Conservation (phyloP, 2,888 invertebrate genomes). For the Cremastinae sp. region DNA sequence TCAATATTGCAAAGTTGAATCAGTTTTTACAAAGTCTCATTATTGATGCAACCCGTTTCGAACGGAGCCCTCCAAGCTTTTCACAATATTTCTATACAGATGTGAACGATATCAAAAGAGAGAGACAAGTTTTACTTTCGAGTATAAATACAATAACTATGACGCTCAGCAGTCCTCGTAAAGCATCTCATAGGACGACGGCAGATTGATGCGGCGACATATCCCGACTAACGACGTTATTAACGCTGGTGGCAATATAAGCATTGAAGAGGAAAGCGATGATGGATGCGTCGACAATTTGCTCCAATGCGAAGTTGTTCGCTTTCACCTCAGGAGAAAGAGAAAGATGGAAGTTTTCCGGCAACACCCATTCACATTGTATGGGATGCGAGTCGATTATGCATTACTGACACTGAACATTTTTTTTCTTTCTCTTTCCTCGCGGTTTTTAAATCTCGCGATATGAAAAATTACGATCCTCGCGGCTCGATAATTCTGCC, state of each 20-base stretch:
- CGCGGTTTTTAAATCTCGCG: not conserved
- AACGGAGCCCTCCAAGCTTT: too few species aligned
- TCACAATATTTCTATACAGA: too few species aligned
- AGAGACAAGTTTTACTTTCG: conserved; percentile 23
- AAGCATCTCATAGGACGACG: conserved; percentile 49
- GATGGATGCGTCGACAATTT: conserved; percentile 60
- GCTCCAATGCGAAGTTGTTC: conserved; percentile 32
- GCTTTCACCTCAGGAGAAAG: conserved; percentile 37
- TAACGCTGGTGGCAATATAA: conserved; percentile 58
- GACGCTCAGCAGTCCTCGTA: not conserved
- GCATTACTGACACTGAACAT: conserved; percentile 24
- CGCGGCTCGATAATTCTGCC: too few species aligned
- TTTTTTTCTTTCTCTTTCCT: conserved; percentile 6
- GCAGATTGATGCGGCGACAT: conserved; percentile 59
- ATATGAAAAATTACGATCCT: conserved; percentile 39
- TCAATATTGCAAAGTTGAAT: too few species aligned
- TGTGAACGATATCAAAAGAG: too few species aligned
- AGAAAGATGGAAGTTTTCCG: conserved; percentile 25
- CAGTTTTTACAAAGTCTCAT: too few species aligned
- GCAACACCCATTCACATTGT: conserved; percentile 28
- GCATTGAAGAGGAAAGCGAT: conserved; percentile 44
- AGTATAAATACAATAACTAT: conserved; percentile 26
- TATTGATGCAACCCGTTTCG: too few species aligned
- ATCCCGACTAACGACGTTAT: conserved; percentile 61
- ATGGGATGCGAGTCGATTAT: conserved; percentile 34